These are phyloP conservation scores for Lacerta viridis DNA, from an alignment of 2,797 vertebrate genomes.

Conservation along the genomic window DNA sequence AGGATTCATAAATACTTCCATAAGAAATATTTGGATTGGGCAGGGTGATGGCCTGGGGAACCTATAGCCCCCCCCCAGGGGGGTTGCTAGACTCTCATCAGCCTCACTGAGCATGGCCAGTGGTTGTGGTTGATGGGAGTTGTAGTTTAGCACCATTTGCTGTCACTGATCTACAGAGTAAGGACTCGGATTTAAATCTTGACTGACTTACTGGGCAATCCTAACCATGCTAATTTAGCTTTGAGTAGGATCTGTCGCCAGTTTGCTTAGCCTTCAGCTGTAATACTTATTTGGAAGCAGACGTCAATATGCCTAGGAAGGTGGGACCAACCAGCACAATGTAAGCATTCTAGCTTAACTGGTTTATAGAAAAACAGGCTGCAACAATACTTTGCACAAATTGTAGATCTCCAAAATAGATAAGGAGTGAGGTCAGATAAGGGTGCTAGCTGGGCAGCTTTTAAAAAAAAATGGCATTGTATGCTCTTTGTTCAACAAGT, in stretches of 20 bases:
- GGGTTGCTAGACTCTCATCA: too few species aligned
- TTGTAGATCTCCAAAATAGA: conserved; percentile 10
- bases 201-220: background rate
- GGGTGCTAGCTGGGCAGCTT: background rate
- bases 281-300: background rate
- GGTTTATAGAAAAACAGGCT: background rate
- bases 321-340: background rate
- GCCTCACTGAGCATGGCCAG: too few species aligned
- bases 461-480: background rate
- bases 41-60: too few species aligned
- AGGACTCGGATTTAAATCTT: background rate
- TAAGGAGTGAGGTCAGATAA: background rate
- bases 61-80: too few species aligned
- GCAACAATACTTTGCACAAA: background rate
- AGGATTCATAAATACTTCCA: background rate
- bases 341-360: background rate
- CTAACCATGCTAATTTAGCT: background rate
- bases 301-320: background rate
- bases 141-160: background rate
- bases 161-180: too few species aligned
- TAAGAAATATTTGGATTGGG: background rate
- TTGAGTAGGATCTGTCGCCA: background rate
- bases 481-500: conserved; percentile 4
- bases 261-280: background rate
- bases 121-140: background rate